Evolutionary conservation across 1,140 invertebrate species (phyloP).

Genomic region (Eurosta solidaginis): DNA sequence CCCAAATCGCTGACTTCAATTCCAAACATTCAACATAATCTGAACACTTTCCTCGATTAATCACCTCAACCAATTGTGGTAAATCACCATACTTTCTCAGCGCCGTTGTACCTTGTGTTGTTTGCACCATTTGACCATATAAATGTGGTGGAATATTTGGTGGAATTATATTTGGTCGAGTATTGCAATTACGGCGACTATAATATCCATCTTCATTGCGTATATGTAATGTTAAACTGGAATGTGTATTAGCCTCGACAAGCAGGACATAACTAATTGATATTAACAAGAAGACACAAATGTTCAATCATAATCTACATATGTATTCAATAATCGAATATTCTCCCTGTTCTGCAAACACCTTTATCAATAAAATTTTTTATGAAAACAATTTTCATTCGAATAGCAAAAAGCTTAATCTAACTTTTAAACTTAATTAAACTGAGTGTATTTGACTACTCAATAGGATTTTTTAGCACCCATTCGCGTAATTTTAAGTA

Average conservation of each 20-base stretch:
- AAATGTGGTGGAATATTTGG: slow-evolving; percentile 79
- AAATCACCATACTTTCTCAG: slow-evolving; percentile 64
- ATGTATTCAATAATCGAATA: background rate
- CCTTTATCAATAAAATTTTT: no score
- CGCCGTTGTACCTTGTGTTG: slow-evolving; percentile 73
- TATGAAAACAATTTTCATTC: no score
- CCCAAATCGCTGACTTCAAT: slow-evolving; percentile 90
- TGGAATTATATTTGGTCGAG: slow-evolving; percentile 55
- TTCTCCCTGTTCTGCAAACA: no score
- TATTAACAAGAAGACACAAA: background rate
- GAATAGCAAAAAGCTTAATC: no score
- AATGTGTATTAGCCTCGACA: slow-evolving; percentile 85
- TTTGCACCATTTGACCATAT: slow-evolving; percentile 84
- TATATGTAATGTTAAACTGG: slow-evolving; percentile 83
- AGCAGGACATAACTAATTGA: slow-evolving; percentile 84
- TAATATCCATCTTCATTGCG: slow-evolving; percentile 80
- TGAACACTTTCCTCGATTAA: slow-evolving; percentile 63
- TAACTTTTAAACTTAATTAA: no score
- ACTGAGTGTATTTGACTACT: no score
- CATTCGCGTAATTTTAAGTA: no score
- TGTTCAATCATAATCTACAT: background rate
- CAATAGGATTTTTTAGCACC: no score
- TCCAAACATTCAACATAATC: slow-evolving; percentile 71
- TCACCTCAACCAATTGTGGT: slow-evolving; percentile 59
- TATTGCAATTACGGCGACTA: slow-evolving; percentile 64